These are phyloP conservation scores for Montipora sp. DNA, from an alignment of 64 coral and sea anemone genomes.

Conservation along the genomic window DNA sequence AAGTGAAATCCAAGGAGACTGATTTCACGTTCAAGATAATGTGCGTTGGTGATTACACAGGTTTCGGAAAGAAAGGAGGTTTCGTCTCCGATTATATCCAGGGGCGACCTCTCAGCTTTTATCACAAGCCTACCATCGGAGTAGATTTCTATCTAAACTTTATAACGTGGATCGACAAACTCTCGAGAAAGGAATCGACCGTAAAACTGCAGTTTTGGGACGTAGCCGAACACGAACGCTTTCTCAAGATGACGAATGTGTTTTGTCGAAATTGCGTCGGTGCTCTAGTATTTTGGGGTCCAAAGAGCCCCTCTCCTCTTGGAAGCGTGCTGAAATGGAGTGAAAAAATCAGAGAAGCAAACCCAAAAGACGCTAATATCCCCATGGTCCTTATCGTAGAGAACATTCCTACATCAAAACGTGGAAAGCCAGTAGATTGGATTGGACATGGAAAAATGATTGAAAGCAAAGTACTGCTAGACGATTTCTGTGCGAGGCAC, in stretches of 20 bases:
- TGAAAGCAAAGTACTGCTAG: slow-evolving; percentile 67
- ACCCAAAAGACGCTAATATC: slow-evolving; percentile 60
- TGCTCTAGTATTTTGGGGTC: slow-evolving; percentile 92
- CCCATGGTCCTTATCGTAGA: slow-evolving; percentile 93
- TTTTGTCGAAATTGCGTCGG: slow-evolving; percentile 86
- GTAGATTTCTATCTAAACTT: slow-evolving; percentile 95
- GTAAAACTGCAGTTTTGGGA: slow-evolving; percentile 97
- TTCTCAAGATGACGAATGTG: slow-evolving; percentile 91
- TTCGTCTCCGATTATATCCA: slow-evolving; percentile 92
- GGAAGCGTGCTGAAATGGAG: slow-evolving; percentile 89
- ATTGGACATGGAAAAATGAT: slow-evolving; percentile 84
- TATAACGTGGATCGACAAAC: slow-evolving; percentile 70
- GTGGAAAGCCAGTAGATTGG: slow-evolving; percentile 83
- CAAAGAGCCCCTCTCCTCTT: slow-evolving; percentile 89
- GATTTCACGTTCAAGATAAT: slow-evolving; percentile 95
- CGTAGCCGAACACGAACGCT: slow-evolving; percentile 89
- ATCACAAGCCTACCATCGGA: slow-evolving; percentile 91
- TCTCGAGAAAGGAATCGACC: slow-evolving; percentile 51
- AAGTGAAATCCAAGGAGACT: slow-evolving; percentile 70
- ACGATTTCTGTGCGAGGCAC: slow-evolving; percentile 82
- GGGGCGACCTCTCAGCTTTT: slow-evolving; percentile 84
- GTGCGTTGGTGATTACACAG: slow-evolving; percentile 94
- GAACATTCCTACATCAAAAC: slow-evolving; percentile 89
- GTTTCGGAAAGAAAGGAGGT: slow-evolving; percentile 94
- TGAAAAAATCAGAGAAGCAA: slow-evolving; percentile 91